Evolutionary conservation across 2,797 vertebrate genomes (phyloP).

Genomic region (Malacoctenus gilli): DNA sequence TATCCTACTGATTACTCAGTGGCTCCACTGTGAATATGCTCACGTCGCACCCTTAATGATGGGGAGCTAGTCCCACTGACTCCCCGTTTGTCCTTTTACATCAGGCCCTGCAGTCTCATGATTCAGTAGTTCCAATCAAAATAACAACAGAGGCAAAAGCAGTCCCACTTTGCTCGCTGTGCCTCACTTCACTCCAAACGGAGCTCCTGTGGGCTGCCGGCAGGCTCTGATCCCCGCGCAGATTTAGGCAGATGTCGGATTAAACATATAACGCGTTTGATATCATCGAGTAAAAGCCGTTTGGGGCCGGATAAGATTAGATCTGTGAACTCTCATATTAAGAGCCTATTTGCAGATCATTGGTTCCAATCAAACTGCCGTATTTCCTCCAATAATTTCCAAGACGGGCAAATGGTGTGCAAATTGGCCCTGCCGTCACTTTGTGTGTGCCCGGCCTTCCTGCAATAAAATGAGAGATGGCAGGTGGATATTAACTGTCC

Average conservation of each 20-base stretch:
- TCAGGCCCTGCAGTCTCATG: constrained; percentile 44
- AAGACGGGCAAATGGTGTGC: constrained; percentile 35
- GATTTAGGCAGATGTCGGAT: constrained; percentile 25
- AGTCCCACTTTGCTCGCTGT: constrained; percentile 23
- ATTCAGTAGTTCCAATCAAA: constrained; percentile 60
- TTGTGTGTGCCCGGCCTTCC: constrained; percentile 18
- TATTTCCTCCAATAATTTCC: constrained; percentile 35
- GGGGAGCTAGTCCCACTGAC: constrained; percentile 48
- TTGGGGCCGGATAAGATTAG: constrained; percentile 27
- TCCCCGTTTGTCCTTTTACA: constrained; percentile 39
- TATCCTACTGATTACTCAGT: constrained; percentile 31
- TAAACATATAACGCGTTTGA: constrained; percentile 36
- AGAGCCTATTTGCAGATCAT: constrained; percentile 51
- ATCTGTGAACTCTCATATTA: constrained; percentile 34
- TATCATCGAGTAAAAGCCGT: constrained; percentile 32
- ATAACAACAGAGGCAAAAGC: constrained; percentile 52
- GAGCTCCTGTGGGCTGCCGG: constrained; percentile 35
- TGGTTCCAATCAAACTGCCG: constrained; percentile 43
- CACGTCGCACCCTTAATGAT: constrained; percentile 46
- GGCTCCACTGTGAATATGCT: constrained; percentile 37
- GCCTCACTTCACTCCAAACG: constrained; percentile 38
- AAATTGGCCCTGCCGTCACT: constrained; percentile 37
- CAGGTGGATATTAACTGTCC: constrained; percentile 45
- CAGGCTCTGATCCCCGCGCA: constrained; percentile 28
- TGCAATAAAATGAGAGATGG: constrained; percentile 32